Conservation (phyloP, 2,797 vertebrate genomes). For the Acanthis flammea region DNA sequence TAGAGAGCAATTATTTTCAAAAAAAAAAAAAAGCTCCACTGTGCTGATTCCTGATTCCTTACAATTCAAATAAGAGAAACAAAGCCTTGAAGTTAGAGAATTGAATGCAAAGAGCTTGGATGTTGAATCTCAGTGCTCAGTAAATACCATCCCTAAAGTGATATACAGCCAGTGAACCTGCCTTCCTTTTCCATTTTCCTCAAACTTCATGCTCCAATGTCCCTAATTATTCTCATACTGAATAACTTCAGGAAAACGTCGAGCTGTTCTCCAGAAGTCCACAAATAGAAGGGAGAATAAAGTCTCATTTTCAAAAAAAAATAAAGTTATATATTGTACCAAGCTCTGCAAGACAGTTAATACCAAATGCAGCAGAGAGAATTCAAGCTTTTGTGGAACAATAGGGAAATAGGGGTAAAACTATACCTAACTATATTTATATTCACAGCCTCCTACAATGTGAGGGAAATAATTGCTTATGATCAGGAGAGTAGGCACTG, state of each 20-base stretch:
- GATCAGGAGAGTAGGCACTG: not conserved
- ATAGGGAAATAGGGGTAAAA: not conserved
- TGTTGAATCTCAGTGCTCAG: not conserved
- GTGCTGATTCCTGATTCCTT: not conserved
- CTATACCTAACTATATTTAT: conserved; percentile 24
- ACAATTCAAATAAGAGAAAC: not conserved
- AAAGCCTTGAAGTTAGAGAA: conserved; percentile 21
- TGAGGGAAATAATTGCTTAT: not conserved
- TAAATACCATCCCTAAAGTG: not conserved
- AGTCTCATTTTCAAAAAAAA: not conserved
- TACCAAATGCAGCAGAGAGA: not conserved
- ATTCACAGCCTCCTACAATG: not conserved
- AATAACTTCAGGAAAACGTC: not conserved
- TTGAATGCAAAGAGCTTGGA: not conserved
- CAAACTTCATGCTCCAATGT: not conserved
- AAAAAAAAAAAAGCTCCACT: not conserved
- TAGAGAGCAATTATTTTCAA: not conserved
- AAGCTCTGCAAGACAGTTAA: not conserved
- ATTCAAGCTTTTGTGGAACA: not conserved
- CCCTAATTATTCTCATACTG: conserved; percentile 13
- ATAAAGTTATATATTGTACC: not conserved
- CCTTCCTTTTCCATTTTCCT: not conserved
- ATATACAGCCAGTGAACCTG: not conserved
- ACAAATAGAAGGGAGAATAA: not conserved
- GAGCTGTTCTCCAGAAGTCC: not conserved